phyloP scores from a whole-genome alignment of 2,888 invertebrate genomes.

The Melangyna quadrimaculata region DNA sequence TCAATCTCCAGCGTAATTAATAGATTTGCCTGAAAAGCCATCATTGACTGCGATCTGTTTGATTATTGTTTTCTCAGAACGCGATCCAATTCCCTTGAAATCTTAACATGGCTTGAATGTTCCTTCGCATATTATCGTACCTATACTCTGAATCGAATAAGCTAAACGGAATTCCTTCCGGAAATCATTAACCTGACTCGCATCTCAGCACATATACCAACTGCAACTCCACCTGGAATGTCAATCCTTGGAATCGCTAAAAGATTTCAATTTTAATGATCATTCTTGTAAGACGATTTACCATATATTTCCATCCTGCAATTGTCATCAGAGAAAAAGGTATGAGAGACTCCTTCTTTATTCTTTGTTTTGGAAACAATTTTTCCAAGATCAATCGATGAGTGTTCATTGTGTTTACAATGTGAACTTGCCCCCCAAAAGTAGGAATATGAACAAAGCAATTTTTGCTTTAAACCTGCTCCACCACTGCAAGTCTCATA shows the following conservation, averaged over 20 bases:
- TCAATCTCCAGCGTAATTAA: conserved; percentile 39
- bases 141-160: conserved; percentile 17
- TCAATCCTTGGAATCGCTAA: conserved; percentile 29
- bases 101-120: neutral
- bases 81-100: conserved; percentile 38
- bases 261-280: conserved; percentile 49
- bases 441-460: conserved; percentile 15
- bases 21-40: conserved; percentile 25
- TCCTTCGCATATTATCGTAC: neutral
- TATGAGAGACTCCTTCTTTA: neutral
- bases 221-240: conserved; percentile 45
- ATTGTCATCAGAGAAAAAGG: neutral
- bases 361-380: neutral
- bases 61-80: conserved; percentile 38
- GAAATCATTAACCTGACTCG: conserved; percentile 60
- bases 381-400: conserved; percentile 35
- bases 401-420: conserved; percentile 24
- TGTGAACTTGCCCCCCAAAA: neutral
- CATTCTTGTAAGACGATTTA: conserved; percentile 23
- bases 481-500: conserved; percentile 40
- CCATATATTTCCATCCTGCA: conserved; percentile 23
- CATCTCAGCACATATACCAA: conserved; percentile 29
- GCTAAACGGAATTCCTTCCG: conserved; percentile 62
- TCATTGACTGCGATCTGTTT: conserved; percentile 35
- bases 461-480: conserved; percentile 27